These are phyloP conservation scores for Plectrocnemia conspersa DNA, from an alignment of 1,140 invertebrate species.

Conservation along the genomic window DNA sequence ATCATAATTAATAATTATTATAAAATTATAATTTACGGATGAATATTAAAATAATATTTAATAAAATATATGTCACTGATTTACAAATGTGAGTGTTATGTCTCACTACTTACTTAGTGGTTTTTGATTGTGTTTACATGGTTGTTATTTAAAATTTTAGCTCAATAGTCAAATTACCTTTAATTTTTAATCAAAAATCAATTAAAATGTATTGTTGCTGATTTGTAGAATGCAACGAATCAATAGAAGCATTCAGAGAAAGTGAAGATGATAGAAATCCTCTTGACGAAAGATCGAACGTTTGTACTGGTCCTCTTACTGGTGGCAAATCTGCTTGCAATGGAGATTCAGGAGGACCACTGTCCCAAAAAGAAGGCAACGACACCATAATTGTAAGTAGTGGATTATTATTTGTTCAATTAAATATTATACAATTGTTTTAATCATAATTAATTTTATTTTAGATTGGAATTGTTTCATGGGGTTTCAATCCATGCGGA, in stretches of 20 bases:
- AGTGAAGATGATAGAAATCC: constrained; percentile 41
- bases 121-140: too few species aligned
- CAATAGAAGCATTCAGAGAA: constrained; percentile 41
- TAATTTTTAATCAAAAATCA: too few species aligned
- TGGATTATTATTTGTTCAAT: neutral
- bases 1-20: too few species aligned
- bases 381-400: constrained; percentile 1
- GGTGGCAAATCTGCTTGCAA: constrained; percentile 57
- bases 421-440: neutral
- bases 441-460: constrained; percentile 31
- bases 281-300: constrained; percentile 45
- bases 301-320: constrained; percentile 59
- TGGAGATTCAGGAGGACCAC: constrained; percentile 64
- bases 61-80: too few species aligned
- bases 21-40: too few species aligned
- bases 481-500: constrained; percentile 69
- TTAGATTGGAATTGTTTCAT: constrained; percentile 69
- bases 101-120: too few species aligned
- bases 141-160: too few species aligned
- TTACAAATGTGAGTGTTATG: too few species aligned
- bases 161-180: too few species aligned
- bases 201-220: too few species aligned
- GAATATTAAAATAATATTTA: too few species aligned
- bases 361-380: constrained; percentile 45
- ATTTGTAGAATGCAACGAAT: constrained; percentile 45